Conservation (phyloP, 2,797 vertebrate species). For the Spheniscus humboldti region DNA sequence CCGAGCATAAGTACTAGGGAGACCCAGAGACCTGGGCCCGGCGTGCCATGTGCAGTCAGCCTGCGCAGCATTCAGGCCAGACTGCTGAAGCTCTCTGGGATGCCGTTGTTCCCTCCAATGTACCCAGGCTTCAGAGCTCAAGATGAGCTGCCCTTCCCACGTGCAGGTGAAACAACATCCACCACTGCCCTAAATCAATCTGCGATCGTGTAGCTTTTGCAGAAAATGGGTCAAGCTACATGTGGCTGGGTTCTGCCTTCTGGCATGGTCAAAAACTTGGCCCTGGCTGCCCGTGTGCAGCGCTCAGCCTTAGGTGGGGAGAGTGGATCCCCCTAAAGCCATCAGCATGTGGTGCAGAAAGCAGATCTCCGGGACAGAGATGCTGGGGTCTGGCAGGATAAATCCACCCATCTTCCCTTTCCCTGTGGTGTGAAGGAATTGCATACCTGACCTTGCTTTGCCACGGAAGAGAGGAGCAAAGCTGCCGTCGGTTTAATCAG, state of each 20-base stretch:
- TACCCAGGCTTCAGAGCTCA: neutral
- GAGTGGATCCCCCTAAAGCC: neutral
- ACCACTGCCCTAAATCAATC: neutral
- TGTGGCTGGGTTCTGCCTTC: neutral
- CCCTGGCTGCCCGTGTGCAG: neutral
- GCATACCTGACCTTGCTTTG: neutral
- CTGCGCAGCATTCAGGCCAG: neutral
- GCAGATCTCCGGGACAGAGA: neutral
- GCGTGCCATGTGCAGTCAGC: rapidly evolving
- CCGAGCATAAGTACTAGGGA: neutral
- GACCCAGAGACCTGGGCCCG: neutral
- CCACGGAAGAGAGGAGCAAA: neutral
- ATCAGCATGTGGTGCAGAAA: neutral
- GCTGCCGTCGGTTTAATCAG: neutral
- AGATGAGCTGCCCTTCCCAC: neutral
- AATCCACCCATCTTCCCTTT: neutral
- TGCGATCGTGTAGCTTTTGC: neutral
- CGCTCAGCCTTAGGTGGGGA: neutral
- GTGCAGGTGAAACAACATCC: neutral
- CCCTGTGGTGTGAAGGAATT: neutral
- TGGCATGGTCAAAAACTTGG: neutral
- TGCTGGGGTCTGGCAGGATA: neutral
- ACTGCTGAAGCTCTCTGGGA: neutral
- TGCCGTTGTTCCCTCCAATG: rapidly evolving
- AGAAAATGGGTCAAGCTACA: neutral